Evolutionary conservation across 1,140 invertebrate genomes (phyloP).

Genomic region (Procambarus virginalis): DNA sequence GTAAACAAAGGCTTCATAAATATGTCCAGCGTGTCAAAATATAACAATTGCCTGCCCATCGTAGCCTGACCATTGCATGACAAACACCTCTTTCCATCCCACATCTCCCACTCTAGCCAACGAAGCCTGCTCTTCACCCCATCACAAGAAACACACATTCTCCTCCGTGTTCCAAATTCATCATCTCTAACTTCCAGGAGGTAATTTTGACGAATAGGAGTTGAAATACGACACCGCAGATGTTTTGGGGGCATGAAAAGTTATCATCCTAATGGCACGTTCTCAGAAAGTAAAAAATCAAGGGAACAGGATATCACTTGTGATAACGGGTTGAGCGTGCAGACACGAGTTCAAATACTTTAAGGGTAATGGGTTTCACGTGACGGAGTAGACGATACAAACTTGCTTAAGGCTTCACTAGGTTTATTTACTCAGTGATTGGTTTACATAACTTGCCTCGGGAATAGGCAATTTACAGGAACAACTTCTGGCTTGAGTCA

Average conservation of each 20-base stretch:
- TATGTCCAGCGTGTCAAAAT: no score
- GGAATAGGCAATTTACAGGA: constrained; percentile 7
- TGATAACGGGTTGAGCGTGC: neutral
- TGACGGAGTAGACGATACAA: neutral
- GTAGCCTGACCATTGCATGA: no score
- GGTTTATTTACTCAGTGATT: neutral
- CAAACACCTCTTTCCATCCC: neutral
- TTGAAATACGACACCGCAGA: neutral
- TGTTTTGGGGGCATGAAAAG: neutral
- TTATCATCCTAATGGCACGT: neutral
- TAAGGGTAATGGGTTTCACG: neutral
- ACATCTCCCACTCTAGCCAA: neutral
- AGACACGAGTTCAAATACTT: neutral
- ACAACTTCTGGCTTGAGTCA: neutral
- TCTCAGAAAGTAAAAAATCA: neutral
- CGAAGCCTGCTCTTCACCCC: neutral
- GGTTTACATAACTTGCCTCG: neutral
- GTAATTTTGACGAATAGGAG: neutral
- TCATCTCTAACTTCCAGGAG: neutral
- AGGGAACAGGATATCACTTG: neutral
- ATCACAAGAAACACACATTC: neutral
- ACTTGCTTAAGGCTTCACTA: neutral
- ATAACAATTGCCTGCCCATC: no score
- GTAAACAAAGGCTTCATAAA: no score
- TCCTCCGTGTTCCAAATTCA: neutral